A percentile compares a stretch with the other conserved stretches of the same genome.
Conservation (phyloP, 2,888 invertebrate genomes). For the Hemaris fuciformis region DNA sequence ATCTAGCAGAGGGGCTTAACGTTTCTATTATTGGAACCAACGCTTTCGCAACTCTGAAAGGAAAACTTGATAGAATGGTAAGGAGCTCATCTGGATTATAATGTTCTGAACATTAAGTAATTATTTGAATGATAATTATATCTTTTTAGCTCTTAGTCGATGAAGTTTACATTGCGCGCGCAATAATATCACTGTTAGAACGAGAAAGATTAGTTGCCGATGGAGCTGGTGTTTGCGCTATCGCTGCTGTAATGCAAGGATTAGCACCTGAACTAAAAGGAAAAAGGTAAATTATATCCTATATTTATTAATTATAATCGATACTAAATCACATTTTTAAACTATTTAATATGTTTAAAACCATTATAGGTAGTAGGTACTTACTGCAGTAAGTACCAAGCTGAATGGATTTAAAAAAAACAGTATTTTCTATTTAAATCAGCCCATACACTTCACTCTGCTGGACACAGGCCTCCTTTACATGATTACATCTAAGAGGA, state of each 20-base stretch:
- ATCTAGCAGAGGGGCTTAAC: constrained; percentile 88
- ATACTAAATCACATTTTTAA: too few species aligned
- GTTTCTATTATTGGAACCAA: constrained; percentile 87
- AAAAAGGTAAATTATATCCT: constrained; percentile 80
- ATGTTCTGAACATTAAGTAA: not conserved
- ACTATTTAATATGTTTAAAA: too few species aligned
- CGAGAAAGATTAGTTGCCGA: constrained; percentile 90
- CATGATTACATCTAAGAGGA: too few species aligned
- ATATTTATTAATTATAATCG: too few species aligned
- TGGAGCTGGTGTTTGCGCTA: constrained; percentile 88
- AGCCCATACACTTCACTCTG: too few species aligned
- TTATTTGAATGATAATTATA: not conserved
- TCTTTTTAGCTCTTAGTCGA: constrained; percentile 81
- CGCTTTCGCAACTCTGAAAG: constrained; percentile 85
- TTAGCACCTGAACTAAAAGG: constrained; percentile 87
- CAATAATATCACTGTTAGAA: constrained; percentile 85
- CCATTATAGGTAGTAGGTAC: too few species aligned
- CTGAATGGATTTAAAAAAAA: too few species aligned
- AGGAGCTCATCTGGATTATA: constrained; percentile 10
- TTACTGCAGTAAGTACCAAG: too few species aligned
- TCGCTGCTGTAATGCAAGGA: constrained; percentile 89
- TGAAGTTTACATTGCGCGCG: constrained; percentile 85
- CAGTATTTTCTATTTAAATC: too few species aligned
- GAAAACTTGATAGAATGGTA: constrained; percentile 87
- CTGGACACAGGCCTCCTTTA: too few species aligned